A percentile compares a stretch with the other conserved stretches of the same genome.
Evolutionary conservation across 1,140 invertebrate genomes (phyloP).

Genomic region (Cataglyphis hispanica): DNA sequence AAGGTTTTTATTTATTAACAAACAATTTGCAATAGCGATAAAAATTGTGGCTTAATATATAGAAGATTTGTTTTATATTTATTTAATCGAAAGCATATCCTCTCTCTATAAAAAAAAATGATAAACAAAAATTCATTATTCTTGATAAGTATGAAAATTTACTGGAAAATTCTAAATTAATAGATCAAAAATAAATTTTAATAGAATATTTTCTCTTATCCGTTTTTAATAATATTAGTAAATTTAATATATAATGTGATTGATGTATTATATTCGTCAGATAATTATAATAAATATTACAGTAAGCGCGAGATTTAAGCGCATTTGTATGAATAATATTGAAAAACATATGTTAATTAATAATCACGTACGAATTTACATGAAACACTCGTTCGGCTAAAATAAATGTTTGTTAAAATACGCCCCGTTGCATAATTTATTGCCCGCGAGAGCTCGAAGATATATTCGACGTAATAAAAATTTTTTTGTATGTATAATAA

Average conservation of each 20-base stretch:
- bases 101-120: not conserved
- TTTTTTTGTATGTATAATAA: not conserved
- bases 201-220: not conserved
- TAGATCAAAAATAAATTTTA: conserved; percentile 12
- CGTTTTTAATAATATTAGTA: not conserved
- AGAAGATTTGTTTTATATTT: not conserved
- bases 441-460: not conserved
- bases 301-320: not conserved
- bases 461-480: conserved; percentile 1
- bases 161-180: not conserved
- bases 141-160: not conserved
- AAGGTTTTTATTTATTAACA: not conserved
- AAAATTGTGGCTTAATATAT: conserved; percentile 9
- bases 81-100: not conserved
- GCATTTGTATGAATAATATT: conserved; percentile 22
- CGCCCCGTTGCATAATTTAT: conserved; percentile 25
- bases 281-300: conserved; percentile 36
- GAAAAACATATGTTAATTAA: conserved; percentile 42
- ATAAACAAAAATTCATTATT: not conserved
- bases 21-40: not conserved
- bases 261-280: not conserved
- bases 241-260: not conserved
- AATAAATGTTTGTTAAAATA: conserved; percentile 29
- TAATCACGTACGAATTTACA: conserved; percentile 42
- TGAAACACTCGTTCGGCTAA: conserved; percentile 7